Evolutionary conservation across 2,888 invertebrate species (phyloP).

Genomic region (Amiota minor): DNA sequence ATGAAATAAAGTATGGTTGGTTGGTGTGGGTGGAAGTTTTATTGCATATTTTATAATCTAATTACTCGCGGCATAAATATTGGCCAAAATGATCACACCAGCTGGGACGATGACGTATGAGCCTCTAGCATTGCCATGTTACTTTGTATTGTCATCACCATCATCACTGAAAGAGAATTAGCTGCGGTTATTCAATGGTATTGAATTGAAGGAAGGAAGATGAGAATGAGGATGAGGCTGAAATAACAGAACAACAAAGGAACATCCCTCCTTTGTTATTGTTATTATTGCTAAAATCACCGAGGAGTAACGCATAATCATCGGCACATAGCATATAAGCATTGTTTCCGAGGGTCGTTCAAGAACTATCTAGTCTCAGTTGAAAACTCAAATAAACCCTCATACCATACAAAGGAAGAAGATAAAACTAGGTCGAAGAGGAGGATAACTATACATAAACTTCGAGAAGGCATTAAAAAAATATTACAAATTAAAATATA

Average conservation of each 20-base stretch:
- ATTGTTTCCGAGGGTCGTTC: no score
- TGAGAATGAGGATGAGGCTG: background rate
- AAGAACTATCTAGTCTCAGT: no score
- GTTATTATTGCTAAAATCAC: background rate
- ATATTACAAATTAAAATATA: no score
- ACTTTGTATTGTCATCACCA: background rate
- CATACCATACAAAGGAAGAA: no score
- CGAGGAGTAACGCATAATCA: background rate
- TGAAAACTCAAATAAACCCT: no score
- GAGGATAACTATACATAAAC: no score
- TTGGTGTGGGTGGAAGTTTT: slow-evolving; percentile 50
- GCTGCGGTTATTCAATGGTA: background rate
- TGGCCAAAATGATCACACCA: slow-evolving; percentile 59
- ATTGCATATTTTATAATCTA: slow-evolving; percentile 70
- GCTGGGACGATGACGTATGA: slow-evolving; percentile 49
- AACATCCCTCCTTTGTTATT: slow-evolving; percentile 11
- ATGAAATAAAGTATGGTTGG: slow-evolving; percentile 49
- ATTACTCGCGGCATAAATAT: slow-evolving; percentile 57
- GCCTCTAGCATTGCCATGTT: no score
- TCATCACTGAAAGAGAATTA: background rate
- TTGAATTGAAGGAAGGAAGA: background rate
- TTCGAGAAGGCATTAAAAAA: no score
- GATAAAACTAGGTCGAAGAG: no score
- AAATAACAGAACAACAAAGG: background rate
- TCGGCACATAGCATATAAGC: no score